phyloP scores from a whole-genome alignment of 2,797 vertebrate genomes.

The Manis javanica region DNA sequence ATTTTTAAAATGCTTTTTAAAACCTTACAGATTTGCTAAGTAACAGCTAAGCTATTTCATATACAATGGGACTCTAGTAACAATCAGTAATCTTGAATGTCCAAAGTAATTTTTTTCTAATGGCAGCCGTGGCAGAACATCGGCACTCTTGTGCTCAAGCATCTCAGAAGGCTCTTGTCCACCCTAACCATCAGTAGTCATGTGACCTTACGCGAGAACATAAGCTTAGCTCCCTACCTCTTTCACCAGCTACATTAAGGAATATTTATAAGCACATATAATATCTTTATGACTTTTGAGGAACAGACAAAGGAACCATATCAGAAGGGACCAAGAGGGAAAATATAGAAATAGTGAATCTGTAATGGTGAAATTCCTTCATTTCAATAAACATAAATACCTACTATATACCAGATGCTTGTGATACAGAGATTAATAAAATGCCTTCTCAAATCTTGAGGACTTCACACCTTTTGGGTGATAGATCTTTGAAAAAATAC shows the following conservation, averaged over 20 bases:
- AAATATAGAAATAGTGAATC: conserved; percentile 34
- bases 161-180: conserved; percentile 58
- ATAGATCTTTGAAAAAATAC: conserved; percentile 37
- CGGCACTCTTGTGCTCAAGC: conserved; percentile 42
- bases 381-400: conserved; percentile 55
- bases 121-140: conserved; percentile 7
- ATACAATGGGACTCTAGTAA: conserved; percentile 52
- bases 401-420: conserved; percentile 3
- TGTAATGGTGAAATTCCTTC: conserved; percentile 23
- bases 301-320: conserved; percentile 42
- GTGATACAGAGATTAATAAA: conserved; percentile 42
- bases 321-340: not conserved
- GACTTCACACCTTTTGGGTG: conserved; percentile 7
- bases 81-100: conserved; percentile 38
- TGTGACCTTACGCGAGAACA: conserved; percentile 14
- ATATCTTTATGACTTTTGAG: not conserved
- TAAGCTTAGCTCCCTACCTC: conserved; percentile 32
- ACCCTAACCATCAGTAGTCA: conserved; percentile 3
- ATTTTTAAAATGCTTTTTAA: conserved; percentile 49
- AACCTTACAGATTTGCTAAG: not conserved
- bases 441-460: not conserved
- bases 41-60: conserved; percentile 53
- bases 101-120: conserved; percentile 41
- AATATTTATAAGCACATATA: not conserved
- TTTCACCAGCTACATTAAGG: conserved; percentile 41